Evolutionary conservation across 1,140 invertebrate species (phyloP).

Genomic region (Saccostrea cuccullata): DNA sequence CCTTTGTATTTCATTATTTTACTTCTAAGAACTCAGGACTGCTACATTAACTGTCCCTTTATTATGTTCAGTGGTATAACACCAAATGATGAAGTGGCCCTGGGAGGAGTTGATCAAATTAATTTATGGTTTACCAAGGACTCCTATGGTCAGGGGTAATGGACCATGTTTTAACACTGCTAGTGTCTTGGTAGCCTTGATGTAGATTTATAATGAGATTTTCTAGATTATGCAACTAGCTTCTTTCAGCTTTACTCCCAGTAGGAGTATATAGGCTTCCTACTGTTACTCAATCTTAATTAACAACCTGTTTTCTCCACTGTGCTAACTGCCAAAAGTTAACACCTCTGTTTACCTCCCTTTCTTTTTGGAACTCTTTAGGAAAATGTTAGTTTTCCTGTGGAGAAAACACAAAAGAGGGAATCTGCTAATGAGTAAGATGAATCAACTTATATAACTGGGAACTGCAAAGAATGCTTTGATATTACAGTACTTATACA

Average conservation of each 20-base stretch:
- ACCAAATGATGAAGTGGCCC: background rate
- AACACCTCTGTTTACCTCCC: background rate
- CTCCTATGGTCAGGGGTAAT: background rate
- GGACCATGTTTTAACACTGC: background rate
- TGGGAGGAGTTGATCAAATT: background rate
- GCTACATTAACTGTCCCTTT: background rate
- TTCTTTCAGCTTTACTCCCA: background rate
- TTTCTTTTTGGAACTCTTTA: background rate
- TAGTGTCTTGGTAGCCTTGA: background rate
- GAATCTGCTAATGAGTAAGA: background rate
- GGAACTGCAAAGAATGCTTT: background rate
- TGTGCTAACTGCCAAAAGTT: background rate
- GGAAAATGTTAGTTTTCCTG: constrained; percentile 25
- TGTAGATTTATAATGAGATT: background rate
- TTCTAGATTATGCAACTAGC: background rate
- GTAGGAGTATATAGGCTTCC: background rate
- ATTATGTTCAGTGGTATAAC: background rate
- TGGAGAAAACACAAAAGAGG: background rate
- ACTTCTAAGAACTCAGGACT: background rate
- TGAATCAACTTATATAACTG: background rate
- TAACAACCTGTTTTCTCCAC: background rate
- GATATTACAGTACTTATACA: background rate
- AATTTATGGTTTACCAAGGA: background rate
- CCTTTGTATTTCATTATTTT: background rate
- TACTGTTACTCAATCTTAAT: background rate